phyloP scores from a whole-genome alignment of 2,797 vertebrate species.

The Lagocephalus sceleratus region DNA sequence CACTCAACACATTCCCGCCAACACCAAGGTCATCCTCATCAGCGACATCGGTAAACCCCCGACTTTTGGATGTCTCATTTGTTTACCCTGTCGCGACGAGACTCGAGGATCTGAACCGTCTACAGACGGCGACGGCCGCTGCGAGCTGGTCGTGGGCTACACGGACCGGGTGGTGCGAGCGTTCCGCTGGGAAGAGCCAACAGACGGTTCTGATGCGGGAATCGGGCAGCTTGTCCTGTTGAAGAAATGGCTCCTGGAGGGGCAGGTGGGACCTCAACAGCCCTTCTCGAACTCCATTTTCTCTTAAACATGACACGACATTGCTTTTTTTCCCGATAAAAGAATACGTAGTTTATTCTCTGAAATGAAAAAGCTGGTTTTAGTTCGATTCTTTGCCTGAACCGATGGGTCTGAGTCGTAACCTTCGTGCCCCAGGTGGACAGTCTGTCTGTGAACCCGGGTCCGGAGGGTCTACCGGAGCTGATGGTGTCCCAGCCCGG shows the following conservation, averaged over 20 bases:
- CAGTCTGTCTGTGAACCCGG: constrained; percentile 92
- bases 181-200: constrained; percentile 91
- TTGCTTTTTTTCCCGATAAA: no score
- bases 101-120: not conserved
- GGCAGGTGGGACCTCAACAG: constrained; percentile 79
- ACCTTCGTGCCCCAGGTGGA: constrained; percentile 80
- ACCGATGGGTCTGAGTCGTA: no score
- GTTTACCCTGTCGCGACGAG: not conserved
- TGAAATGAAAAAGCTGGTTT: no score
- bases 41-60: constrained; percentile 86
- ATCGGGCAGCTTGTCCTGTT: constrained; percentile 88
- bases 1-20: constrained; percentile 96
- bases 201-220: constrained; percentile 76
- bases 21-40: constrained; percentile 96
- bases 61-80: fast-evolving
- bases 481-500: constrained; percentile 98
- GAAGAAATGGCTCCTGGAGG: constrained; percentile 97
- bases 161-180: constrained; percentile 96
- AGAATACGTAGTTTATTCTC: no score
- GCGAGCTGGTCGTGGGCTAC: constrained; percentile 93
- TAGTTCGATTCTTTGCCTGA: no score
- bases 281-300: no score
- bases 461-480: constrained; percentile 84
- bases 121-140: constrained; percentile 89
- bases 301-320: no score